These are phyloP conservation scores for Dioctria linearis DNA, from an alignment of 2,888 invertebrate genomes.

Conservation along the genomic window DNA sequence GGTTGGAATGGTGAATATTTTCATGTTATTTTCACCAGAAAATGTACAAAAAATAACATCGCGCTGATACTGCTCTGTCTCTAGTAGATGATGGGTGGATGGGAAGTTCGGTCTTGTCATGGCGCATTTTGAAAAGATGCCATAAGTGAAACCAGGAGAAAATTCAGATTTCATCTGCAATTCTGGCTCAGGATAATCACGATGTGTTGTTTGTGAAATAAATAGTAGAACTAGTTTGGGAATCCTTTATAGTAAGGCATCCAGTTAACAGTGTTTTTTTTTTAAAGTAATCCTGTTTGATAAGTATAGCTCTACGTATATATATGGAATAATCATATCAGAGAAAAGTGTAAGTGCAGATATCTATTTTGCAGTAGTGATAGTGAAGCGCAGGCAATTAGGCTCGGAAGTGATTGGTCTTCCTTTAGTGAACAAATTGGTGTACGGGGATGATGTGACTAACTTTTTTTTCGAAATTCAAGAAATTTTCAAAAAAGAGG, in stretches of 20 bases:
- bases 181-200: slow-evolving; percentile 9
- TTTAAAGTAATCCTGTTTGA: slow-evolving; percentile 1
- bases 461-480: slow-evolving; percentile 26
- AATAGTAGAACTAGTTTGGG: slow-evolving; percentile 1
- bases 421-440: slow-evolving; percentile 7
- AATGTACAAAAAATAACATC: slow-evolving; percentile 21
- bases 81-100: slow-evolving; percentile 48
- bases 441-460: not conserved
- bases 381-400: slow-evolving; percentile 17
- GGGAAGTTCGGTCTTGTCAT: slow-evolving; percentile 41
- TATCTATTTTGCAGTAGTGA: not conserved
- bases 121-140: slow-evolving; percentile 25
- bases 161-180: not conserved
- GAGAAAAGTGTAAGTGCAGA: slow-evolving; percentile 24
- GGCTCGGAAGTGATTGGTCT: slow-evolving; percentile 17
- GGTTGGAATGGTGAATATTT: slow-evolving; percentile 43
- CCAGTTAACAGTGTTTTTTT: slow-evolving; percentile 37
- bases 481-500: slow-evolving; percentile 35
- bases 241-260: not conserved
- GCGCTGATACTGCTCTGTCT: slow-evolving; percentile 41
- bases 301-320: slow-evolving; percentile 10
- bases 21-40: slow-evolving; percentile 47
- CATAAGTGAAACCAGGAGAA: not conserved
- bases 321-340: not conserved
- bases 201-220: slow-evolving; percentile 10